phyloP scores from a whole-genome alignment of 2,113 vertebrate genomes.

The Madoqua kirkii region DNA sequence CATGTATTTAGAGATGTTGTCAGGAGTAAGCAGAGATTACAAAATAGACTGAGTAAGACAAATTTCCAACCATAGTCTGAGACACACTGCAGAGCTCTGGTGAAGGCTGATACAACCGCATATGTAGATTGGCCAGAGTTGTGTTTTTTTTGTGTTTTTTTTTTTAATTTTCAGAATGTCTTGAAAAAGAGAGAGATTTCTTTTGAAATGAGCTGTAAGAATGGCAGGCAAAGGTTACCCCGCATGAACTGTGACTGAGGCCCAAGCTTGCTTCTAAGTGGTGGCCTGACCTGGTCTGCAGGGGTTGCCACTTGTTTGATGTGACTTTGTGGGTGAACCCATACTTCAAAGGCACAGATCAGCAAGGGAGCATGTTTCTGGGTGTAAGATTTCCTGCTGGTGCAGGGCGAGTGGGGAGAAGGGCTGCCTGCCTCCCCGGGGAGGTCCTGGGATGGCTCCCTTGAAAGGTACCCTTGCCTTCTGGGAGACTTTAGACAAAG shows the following conservation, averaged over 20 bases:
- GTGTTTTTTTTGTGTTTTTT: not conserved
- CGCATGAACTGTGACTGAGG: slow-evolving; percentile 27
- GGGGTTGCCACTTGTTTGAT: slow-evolving; percentile 50
- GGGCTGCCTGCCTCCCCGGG: not conserved
- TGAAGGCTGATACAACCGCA: not conserved
- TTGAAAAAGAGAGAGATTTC: slow-evolving; percentile 47
- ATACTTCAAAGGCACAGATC: slow-evolving; percentile 62
- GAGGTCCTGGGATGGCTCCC: not conserved
- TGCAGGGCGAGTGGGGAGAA: not conserved
- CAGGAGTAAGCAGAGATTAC: not conserved
- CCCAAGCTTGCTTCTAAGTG: not conserved
- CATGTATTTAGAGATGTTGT: not conserved
- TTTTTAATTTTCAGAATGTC: not conserved
- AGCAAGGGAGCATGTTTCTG: not conserved
- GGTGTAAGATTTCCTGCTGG: slow-evolving; percentile 3
- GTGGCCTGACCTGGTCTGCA: not conserved
- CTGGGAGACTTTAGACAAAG: not conserved
- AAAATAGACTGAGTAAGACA: not conserved
- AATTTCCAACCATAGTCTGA: not conserved
- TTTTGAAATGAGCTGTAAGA: slow-evolving; percentile 40
- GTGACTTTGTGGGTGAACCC: slow-evolving; percentile 69
- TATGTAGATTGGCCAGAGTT: not conserved
- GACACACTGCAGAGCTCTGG: not conserved
- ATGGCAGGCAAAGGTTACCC: slow-evolving; percentile 45
- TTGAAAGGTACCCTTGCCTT: not conserved